phyloP scores from a whole-genome alignment of 1,140 invertebrate species.

The Trichoplusia ni region DNA sequence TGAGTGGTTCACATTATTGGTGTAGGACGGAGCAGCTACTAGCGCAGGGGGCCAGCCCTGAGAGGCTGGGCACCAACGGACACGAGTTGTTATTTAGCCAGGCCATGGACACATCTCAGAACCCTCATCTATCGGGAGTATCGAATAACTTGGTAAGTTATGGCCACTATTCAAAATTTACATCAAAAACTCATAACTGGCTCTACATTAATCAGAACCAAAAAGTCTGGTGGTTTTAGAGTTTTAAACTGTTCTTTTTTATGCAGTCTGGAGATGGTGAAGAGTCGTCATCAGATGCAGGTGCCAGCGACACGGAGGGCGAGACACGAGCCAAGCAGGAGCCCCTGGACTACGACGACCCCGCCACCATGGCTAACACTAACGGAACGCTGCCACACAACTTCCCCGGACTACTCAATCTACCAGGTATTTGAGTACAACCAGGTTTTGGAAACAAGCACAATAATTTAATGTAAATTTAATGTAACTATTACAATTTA shows the following conservation, averaged over 20 bases:
- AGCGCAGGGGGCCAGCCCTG: slow-evolving; percentile 69
- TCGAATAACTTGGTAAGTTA: slow-evolving; percentile 72
- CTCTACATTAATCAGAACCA: no score
- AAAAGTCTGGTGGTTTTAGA: no score
- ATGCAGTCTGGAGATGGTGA: slow-evolving; percentile 84
- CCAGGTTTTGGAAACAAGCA: neutral
- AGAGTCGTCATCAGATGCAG: slow-evolving; percentile 87
- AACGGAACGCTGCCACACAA: slow-evolving; percentile 84
- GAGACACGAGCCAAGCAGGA: slow-evolving; percentile 84
- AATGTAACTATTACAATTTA: neutral
- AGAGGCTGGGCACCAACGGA: slow-evolving; percentile 73
- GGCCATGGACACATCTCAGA: slow-evolving; percentile 85
- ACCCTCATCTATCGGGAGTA: slow-evolving; percentile 60
- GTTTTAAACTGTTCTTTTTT: neutral
- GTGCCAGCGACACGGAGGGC: slow-evolving; percentile 84
- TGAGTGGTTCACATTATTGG: slow-evolving; percentile 43
- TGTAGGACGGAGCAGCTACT: slow-evolving; percentile 74
- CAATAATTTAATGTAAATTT: no score
- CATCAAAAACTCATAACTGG: no score
- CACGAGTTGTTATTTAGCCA: slow-evolving; percentile 87
- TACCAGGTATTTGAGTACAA: slow-evolving; percentile 53
- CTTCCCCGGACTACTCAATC: slow-evolving; percentile 70
- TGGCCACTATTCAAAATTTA: neutral
- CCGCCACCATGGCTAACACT: slow-evolving; percentile 84
- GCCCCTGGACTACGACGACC: slow-evolving; percentile 85